Conservation (phyloP, 1,140 invertebrate species). For the Trinorchestia longiramus region DNA sequence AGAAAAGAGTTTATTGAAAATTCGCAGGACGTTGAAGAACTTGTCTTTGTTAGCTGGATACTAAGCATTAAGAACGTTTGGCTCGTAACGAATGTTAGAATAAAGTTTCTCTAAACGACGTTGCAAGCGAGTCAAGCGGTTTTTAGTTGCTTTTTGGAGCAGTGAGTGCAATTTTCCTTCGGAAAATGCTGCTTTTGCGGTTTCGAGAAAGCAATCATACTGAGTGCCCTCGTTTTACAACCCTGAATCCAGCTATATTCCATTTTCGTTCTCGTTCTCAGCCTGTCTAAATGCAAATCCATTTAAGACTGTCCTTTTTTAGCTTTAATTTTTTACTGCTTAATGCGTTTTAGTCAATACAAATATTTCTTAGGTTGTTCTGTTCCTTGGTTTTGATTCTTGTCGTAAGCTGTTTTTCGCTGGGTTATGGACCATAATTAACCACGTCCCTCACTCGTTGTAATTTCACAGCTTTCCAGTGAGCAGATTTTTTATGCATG, state of each 20-base stretch:
- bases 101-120: neutral
- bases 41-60: neutral
- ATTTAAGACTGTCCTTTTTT: neutral
- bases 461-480: neutral
- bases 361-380: neutral
- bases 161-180: neutral
- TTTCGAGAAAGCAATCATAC: neutral
- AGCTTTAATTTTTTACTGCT: neutral
- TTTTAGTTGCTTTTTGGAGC: neutral
- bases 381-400: neutral
- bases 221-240: neutral
- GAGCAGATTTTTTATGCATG: too few relatives aligned
- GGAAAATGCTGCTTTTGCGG: neutral
- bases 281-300: neutral
- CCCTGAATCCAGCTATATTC: neutral
- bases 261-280: neutral
- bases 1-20: too few relatives aligned
- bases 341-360: neutral
- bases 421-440: neutral
- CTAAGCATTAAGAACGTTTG: neutral
- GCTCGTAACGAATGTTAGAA: neutral
- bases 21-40: too few relatives aligned
- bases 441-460: neutral
- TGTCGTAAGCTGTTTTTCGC: neutral
- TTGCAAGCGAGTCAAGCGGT: neutral